Base-by-base conservation (phyloP, 2,888 invertebrate genomes). In the Luffia ferchaultella region DNA sequence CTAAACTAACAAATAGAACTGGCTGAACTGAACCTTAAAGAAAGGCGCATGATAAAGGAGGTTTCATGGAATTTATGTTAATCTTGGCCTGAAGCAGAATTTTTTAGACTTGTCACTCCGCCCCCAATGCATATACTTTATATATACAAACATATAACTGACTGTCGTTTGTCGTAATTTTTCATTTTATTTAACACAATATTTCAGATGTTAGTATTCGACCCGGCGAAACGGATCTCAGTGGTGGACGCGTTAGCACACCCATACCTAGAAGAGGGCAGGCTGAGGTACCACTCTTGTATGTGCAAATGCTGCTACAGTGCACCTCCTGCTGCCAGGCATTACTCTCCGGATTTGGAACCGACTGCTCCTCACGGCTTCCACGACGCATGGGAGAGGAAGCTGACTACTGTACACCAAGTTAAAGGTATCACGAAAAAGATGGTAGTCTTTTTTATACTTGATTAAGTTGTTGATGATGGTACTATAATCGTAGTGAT, bases 261-360 rank as follows among this genome's bases (percentile, higher is more conserved):
- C 85, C 97, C 97, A 5, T 99, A 98, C 84, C 85, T 99, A 59
- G 98, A 98, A 70, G 99, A 99, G 76, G 99, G 98, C 20, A 90
- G 99, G 58, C 88, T 99, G 67, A 90, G 99, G 67, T 99, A 98
- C 86, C 99, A 99, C 85, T 98, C 98, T 56, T 99, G 99, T 80
- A 99, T 99, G 99, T 99, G 99, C 87, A 93, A 93, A 73, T 99
- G 99, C 70, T 99, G 99, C 85, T 95, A 93, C 77, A 72, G 70
- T 61, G 72, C 75, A 49, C 80, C 80, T 51, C 75, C 77, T 20
- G 76, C 82, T 57, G 79, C 82, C 2, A 86, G 97, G 52, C 96
- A 96, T 76, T 97, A 96, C 85, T 91, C 92, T 53, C 86, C 89
- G 42, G 97, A 97, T 77, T 93, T 97, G 62, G 98, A 98, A 80